Evolutionary conservation across 2,888 invertebrate genomes (phyloP).

Genomic region (Tenthredo amoena): DNA sequence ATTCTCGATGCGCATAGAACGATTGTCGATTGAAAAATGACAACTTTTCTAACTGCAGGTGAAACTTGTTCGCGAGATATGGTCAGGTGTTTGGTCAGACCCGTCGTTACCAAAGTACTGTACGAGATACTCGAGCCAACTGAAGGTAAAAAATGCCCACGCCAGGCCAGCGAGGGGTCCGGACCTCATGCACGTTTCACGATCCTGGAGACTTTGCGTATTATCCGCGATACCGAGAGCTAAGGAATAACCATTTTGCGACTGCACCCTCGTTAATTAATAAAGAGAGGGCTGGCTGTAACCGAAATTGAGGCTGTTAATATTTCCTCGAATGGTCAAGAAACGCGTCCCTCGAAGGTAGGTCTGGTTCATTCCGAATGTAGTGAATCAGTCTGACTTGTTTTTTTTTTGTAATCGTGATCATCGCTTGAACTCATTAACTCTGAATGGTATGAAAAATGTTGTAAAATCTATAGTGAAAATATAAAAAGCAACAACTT

Average conservation of each 20-base stretch:
- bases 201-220: conserved; percentile 66
- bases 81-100: conserved; percentile 61
- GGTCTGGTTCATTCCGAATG: neutral
- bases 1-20: neutral
- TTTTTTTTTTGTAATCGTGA: neutral
- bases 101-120: conserved; percentile 66
- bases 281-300: neutral
- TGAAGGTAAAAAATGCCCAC: conserved; percentile 66
- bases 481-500: neutral
- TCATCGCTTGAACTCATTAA: too few species aligned
- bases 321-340: too few species aligned
- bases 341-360: too few species aligned
- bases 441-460: neutral
- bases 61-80: neutral
- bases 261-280: conserved; percentile 59
- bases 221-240: conserved; percentile 56
- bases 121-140: conserved; percentile 58
- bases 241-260: conserved; percentile 61
- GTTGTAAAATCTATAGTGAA: neutral
- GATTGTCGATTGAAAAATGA: neutral
- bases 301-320: neutral
- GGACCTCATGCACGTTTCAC: conserved; percentile 66
- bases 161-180: conserved; percentile 70
- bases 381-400: neutral
- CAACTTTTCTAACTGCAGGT: neutral